A percentile compares a stretch with the other conserved stretches of the same genome.
phyloP scores from a whole-genome alignment of 2,888 invertebrate species.

The Miltochrista miniata region DNA sequence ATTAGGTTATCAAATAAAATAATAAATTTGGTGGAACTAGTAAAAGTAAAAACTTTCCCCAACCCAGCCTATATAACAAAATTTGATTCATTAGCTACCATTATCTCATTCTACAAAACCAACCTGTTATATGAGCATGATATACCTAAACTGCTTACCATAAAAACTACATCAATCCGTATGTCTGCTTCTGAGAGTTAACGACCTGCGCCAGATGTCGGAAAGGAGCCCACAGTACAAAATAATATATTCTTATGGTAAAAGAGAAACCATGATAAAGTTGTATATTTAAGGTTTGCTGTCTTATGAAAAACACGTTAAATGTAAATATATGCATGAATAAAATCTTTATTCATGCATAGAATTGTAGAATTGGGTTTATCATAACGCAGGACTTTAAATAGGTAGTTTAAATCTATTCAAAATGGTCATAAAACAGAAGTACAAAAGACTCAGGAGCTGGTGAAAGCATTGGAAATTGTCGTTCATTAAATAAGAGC shows the following conservation, averaged over 20 bases:
- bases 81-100: neutral
- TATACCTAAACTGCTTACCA: neutral
- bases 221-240: slow-evolving; percentile 10
- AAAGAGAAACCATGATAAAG: slow-evolving; percentile 1
- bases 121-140: slow-evolving; percentile 8
- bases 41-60: no score
- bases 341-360: no score
- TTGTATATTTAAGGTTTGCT: slow-evolving; percentile 4
- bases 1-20: no score
- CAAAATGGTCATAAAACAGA: no score
- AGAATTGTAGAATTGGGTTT: no score
- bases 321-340: neutral
- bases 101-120: neutral
- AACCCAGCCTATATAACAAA: neutral
- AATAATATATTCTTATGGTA: slow-evolving; percentile 17
- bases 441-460: no score
- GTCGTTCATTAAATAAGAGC: no score
- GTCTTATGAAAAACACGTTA: neutral
- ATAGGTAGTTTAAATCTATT: neutral
- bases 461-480: no score
- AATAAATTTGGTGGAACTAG: no score
- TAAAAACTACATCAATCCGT: slow-evolving; percentile 11
- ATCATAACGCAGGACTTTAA: no score
- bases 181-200: slow-evolving; percentile 8
- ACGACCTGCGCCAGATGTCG: slow-evolving; percentile 18